Conservation (phyloP, 2,888 invertebrate genomes). For the Dasysyrphus tricinctus region DNA sequence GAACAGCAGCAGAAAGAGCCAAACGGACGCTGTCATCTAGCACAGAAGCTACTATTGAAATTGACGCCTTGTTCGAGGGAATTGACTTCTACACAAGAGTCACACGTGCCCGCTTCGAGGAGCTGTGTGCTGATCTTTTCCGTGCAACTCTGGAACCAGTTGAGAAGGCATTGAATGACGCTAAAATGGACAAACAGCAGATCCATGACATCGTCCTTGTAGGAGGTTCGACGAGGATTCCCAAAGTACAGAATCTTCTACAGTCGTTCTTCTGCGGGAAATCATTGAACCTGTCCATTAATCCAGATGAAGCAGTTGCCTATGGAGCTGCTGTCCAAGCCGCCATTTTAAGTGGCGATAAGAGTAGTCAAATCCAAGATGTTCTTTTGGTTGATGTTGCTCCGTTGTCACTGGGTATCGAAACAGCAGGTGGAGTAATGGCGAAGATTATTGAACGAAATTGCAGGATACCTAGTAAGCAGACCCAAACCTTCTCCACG, state of each 20-base stretch:
- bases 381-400: conserved; percentile 87
- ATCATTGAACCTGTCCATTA: conserved; percentile 88
- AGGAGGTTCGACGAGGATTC: conserved; percentile 90
- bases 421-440: conserved; percentile 91
- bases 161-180: conserved; percentile 89
- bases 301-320: conserved; percentile 91
- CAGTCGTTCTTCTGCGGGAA: conserved; percentile 90
- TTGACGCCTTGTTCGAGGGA: conserved; percentile 89
- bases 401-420: conserved; percentile 88
- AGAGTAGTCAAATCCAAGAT: conserved; percentile 88
- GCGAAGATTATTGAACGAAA: conserved; percentile 89
- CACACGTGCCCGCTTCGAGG: conserved; percentile 89
- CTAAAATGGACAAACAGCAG: conserved; percentile 88
- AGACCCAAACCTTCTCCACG: conserved; percentile 89
- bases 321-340: conserved; percentile 89
- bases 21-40: conserved; percentile 90
- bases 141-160: conserved; percentile 89
- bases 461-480: conserved; percentile 87
- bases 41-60: conserved; percentile 89
- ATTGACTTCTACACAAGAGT: conserved; percentile 88
- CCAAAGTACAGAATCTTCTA: conserved; percentile 88
- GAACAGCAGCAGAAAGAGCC: conserved; percentile 90
- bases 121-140: conserved; percentile 88
- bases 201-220: conserved; percentile 91
- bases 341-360: conserved; percentile 87